These are phyloP conservation scores for Muscina levida DNA, from an alignment of 2,888 invertebrate species.

Conservation along the genomic window DNA sequence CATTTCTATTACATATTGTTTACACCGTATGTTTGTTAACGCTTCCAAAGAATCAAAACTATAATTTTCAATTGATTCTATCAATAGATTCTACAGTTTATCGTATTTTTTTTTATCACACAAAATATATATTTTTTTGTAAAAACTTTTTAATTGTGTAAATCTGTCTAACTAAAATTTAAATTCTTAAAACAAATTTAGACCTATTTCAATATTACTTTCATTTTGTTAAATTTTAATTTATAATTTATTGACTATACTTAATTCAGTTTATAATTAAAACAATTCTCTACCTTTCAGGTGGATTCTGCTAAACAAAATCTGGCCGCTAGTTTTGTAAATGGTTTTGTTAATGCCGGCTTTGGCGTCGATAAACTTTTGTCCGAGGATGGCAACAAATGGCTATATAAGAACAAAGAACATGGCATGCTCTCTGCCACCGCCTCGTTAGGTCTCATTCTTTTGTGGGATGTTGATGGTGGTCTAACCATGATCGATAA, in stretches of 20 bases:
- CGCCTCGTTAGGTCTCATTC: constrained; percentile 96
- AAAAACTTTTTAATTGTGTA: no score
- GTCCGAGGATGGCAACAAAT: constrained; percentile 90
- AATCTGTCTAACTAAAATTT: no score
- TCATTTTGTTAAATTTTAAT: background rate
- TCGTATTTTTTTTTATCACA: no score
- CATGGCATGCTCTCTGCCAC: constrained; percentile 98
- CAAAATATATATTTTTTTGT: no score
- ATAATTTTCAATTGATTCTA: no score
- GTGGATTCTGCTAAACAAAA: constrained; percentile 98
- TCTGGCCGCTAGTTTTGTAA: constrained; percentile 98
- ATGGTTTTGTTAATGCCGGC: constrained; percentile 98
- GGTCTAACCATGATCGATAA: constrained; percentile 99
- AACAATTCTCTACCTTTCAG: constrained; percentile 53
- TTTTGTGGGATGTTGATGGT: constrained; percentile 99
- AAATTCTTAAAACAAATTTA: no score
- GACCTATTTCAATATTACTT: no score
- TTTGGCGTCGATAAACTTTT: constrained; percentile 97
- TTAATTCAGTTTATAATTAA: constrained; percentile 9
- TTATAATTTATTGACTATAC: background rate
- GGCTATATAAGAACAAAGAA: constrained; percentile 98
- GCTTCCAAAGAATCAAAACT: no score
- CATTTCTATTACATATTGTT: no score
- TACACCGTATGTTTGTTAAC: no score
- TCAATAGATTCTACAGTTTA: no score